A percentile compares a stretch with the other conserved stretches of the same genome.
phyloP scores from a whole-genome alignment of 2,113 vertebrate species.

The Paraplagusia blochii region DNA sequence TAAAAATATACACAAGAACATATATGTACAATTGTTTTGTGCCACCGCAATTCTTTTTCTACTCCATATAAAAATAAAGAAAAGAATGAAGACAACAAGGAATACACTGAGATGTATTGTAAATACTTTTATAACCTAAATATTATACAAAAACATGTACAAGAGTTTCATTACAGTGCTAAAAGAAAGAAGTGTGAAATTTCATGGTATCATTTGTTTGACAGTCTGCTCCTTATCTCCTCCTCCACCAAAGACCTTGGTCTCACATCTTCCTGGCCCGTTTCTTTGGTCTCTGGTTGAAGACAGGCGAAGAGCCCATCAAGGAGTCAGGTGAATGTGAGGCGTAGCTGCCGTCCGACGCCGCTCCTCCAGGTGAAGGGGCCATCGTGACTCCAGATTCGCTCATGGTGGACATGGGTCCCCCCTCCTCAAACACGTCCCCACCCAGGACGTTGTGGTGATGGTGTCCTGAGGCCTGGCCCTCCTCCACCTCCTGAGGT shows the following conservation, averaged over 20 bases:
- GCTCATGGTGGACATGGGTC: slow-evolving; percentile 96
- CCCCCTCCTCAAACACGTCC: slow-evolving; percentile 91
- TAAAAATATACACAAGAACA: no score
- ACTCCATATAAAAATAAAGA: no score
- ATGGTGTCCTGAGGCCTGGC: slow-evolving; percentile 76
- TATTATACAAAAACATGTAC: no score
- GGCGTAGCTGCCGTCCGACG: slow-evolving; percentile 88
- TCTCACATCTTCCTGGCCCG: slow-evolving; percentile 88
- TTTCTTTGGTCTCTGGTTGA: slow-evolving; percentile 93
- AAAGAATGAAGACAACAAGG: no score
- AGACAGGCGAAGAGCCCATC: slow-evolving; percentile 91
- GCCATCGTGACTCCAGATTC: slow-evolving; percentile 85
- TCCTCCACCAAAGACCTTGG: background rate
- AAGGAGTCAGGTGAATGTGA: slow-evolving; percentile 94
- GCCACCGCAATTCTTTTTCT: no score
- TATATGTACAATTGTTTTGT: no score
- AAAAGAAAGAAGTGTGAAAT: no score
- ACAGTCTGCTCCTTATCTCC: slow-evolving; percentile 12
- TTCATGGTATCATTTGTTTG: no score
- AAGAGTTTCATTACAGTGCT: no score
- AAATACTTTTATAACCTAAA: no score
- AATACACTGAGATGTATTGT: no score
- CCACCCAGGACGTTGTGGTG: slow-evolving; percentile 82
- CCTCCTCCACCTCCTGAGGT: slow-evolving; percentile 90
- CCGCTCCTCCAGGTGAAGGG: slow-evolving; percentile 81